Percentiles rank a stretch among this genome's conserved stretches.
These are phyloP conservation scores for Pachyuromys duprasi DNA, from an alignment of 2,797 vertebrate genomes.

Conservation along the genomic window DNA sequence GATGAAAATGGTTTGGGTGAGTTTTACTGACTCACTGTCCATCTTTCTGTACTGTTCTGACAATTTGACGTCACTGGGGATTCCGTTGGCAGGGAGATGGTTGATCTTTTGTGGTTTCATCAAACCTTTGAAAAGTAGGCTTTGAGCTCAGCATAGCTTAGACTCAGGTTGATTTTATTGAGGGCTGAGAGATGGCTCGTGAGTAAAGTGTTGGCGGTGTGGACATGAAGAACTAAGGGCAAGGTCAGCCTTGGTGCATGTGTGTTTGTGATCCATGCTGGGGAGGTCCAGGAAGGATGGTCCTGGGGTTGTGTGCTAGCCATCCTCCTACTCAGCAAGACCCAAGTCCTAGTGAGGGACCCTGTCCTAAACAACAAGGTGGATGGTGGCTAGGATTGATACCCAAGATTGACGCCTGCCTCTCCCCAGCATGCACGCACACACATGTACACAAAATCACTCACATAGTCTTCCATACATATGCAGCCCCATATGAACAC, in stretches of 20 bases:
- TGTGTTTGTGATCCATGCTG: neutral
- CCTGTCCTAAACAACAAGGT: neutral
- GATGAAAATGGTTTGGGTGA: neutral
- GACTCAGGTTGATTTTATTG: neutral
- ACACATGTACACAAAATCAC: neutral
- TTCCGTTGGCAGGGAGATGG: neutral
- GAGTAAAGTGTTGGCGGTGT: neutral
- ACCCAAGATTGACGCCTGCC: neutral
- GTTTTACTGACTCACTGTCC: constrained; percentile 33
- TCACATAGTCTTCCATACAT: neutral
- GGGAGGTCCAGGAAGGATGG: neutral
- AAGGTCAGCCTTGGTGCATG: neutral
- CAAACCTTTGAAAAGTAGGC: constrained; percentile 40
- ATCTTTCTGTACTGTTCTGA: neutral
- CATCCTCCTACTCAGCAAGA: neutral
- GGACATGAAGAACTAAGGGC: neutral
- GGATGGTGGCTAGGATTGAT: neutral
- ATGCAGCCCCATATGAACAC: neutral
- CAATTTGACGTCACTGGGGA: neutral
- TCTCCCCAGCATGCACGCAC: neutral
- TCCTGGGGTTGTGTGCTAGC: neutral
- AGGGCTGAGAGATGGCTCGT: neutral
- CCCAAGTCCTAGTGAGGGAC: neutral
- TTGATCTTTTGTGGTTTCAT: constrained; percentile 20
- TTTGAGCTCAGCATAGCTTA: neutral